phyloP scores from a whole-genome alignment of 23 tunicate species.

The Ascidia mentula region DNA sequence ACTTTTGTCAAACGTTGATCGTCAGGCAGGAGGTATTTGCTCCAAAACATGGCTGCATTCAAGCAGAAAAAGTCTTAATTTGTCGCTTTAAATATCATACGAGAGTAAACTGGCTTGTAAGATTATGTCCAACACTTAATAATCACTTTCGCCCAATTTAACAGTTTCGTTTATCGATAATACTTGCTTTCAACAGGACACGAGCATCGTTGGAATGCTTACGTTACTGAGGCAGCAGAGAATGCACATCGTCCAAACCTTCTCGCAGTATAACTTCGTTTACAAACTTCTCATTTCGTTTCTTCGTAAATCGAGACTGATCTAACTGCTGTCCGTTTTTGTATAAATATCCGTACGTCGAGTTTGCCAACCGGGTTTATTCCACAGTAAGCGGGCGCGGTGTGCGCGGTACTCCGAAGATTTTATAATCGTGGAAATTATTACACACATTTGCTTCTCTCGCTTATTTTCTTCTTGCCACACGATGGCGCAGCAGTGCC shows the following conservation, averaged over 20 bases:
- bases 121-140: too few relatives aligned
- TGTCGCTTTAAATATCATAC: too few relatives aligned
- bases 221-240: conserved; percentile 57
- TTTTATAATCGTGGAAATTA: background rate
- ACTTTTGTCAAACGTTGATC: too few relatives aligned
- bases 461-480: background rate
- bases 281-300: conserved; percentile 77
- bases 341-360: background rate
- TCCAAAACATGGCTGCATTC: too few relatives aligned
- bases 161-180: background rate
- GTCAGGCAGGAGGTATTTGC: too few relatives aligned
- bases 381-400: too few relatives aligned
- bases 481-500: conserved; percentile 8
- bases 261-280: conserved; percentile 88
- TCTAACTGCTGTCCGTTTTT: background rate
- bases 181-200: conserved; percentile 36
- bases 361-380: conserved; percentile 5
- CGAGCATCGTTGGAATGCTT: conserved; percentile 66
- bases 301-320: conserved; percentile 77
- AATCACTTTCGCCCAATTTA: too few relatives aligned
- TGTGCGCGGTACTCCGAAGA: too few relatives aligned
- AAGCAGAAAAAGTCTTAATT: too few relatives aligned
- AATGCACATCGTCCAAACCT: conserved; percentile 71
- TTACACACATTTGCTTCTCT: background rate
- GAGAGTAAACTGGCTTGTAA: too few relatives aligned